Evolutionary conservation across 2,113 vertebrate genomes (phyloP).

Genomic region (Peromyscus leucopus): DNA sequence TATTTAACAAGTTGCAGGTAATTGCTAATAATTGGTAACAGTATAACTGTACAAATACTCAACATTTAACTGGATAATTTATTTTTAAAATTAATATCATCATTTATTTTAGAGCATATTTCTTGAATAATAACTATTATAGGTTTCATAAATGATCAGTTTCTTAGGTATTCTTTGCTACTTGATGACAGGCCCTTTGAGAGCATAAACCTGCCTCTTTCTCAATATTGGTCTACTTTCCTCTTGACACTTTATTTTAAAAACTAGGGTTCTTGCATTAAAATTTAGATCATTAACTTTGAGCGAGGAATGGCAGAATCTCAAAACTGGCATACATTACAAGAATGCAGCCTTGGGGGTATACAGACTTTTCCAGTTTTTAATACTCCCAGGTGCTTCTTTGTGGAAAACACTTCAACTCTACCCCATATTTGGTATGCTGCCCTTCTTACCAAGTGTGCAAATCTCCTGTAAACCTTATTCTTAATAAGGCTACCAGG

Average conservation of each 20-base stretch:
- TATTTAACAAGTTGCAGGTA: background rate
- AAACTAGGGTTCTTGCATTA: constrained; percentile 21
- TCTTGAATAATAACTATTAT: background rate
- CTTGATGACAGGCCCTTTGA: background rate
- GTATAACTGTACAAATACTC: background rate
- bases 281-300: constrained; percentile 63
- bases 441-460: constrained; percentile 39
- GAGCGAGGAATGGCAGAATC: constrained; percentile 57
- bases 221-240: background rate
- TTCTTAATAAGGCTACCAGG: constrained; percentile 64
- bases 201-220: background rate
- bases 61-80: background rate
- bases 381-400: constrained; percentile 49
- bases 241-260: background rate
- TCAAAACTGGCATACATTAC: constrained; percentile 48
- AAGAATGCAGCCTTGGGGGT: constrained; percentile 49
- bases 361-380: constrained; percentile 36
- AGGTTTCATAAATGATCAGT: background rate
- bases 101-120: background rate
- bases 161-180: background rate
- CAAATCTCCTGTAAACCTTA: constrained; percentile 51
- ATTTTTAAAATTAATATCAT: background rate
- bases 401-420: constrained; percentile 44
- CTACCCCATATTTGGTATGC: constrained; percentile 18
- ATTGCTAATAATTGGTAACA: background rate